phyloP scores from a whole-genome alignment of 53 echinoderm and acorn worm genomes.

The Paracentrotus lividus region DNA sequence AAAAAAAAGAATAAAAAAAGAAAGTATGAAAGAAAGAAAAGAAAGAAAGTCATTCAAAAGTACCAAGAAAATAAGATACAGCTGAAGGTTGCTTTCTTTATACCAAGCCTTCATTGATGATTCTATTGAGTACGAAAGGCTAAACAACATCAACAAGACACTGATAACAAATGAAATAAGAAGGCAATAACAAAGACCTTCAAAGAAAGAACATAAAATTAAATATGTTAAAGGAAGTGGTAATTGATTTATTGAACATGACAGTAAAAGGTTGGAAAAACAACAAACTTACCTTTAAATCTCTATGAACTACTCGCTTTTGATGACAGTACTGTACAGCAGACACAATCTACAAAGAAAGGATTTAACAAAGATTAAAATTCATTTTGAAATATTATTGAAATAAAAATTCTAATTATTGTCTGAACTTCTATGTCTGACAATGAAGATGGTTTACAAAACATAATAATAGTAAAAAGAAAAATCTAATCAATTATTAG shows the following conservation, averaged over 20 bases:
- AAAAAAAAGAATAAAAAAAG: too few relatives aligned
- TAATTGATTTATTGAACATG: background rate
- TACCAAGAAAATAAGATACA: background rate
- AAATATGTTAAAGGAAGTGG: background rate
- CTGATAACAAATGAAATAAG: background rate
- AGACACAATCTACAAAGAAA: constrained; percentile 89
- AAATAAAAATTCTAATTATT: too few relatives aligned
- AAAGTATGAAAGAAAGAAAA: too few relatives aligned
- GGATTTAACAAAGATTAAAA: background rate
- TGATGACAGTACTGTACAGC: constrained; percentile 99
- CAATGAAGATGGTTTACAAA: too few relatives aligned
- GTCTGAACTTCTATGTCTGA: too few relatives aligned
- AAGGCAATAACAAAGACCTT: too few relatives aligned
- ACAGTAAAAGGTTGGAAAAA: background rate
- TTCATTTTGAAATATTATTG: background rate
- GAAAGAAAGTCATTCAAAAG: background rate
- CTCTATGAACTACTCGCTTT: constrained; percentile 97
- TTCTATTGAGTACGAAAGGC: background rate
- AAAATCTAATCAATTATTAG: too few relatives aligned
- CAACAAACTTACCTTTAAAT: constrained; percentile 85
- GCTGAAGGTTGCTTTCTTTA: background rate
- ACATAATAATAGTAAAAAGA: too few relatives aligned
- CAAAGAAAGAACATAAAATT: too few relatives aligned
- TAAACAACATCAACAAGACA: background rate
- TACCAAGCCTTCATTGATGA: background rate